Evolutionary conservation across 2,797 vertebrate genomes (phyloP).

Genomic region (Zalophus californianus): DNA sequence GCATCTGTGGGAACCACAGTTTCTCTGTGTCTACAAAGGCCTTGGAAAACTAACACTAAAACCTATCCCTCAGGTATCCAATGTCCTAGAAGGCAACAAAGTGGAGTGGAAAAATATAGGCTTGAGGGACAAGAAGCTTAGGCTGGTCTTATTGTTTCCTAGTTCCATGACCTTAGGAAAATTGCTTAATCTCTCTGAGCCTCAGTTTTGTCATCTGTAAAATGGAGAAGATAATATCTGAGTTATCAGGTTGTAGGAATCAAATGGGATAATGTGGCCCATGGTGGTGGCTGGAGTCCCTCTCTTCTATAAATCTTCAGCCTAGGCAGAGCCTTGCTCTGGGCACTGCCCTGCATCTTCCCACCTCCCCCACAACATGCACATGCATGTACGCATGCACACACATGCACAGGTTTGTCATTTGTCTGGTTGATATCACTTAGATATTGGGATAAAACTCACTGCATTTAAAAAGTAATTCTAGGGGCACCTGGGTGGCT

Average conservation of each 20-base stretch:
- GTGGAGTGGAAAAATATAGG: not conserved
- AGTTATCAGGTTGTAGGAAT: not conserved
- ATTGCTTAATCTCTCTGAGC: not conserved
- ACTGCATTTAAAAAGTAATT: not conserved
- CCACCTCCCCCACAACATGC: not conserved
- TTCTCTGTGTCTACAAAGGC: not conserved
- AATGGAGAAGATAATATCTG: not conserved
- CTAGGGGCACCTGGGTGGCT: not conserved
- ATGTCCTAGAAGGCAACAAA: not conserved
- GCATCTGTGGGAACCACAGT: not conserved
- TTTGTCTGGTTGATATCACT: not conserved
- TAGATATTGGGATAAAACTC: not conserved
- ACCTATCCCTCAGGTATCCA: not conserved
- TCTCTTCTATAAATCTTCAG: not conserved
- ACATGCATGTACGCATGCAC: not conserved
- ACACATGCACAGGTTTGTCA: not conserved
- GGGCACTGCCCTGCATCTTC: too few relatives aligned
- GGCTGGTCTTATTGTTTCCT: not conserved
- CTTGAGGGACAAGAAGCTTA: not conserved
- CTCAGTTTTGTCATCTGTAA: not conserved
- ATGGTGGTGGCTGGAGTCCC: too few relatives aligned
- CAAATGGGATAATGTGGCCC: not conserved
- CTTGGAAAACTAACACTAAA: not conserved
- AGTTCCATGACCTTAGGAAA: not conserved
- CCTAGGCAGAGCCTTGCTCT: not conserved